Evolutionary conservation across 2,113 vertebrate species (phyloP).

Genomic region (Oreotragus oreotragus): DNA sequence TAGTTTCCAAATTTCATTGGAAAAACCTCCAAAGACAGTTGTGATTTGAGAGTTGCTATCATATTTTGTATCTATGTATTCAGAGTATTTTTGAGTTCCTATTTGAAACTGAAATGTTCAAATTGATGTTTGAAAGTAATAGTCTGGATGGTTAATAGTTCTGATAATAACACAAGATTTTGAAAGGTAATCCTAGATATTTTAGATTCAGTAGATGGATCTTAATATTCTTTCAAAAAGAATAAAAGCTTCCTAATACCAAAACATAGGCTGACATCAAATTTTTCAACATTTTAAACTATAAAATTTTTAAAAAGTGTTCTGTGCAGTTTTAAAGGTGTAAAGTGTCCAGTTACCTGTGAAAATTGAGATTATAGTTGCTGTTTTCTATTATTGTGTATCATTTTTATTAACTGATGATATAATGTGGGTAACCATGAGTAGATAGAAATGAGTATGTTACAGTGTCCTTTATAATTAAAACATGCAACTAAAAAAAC

Average conservation of each 20-base stretch:
- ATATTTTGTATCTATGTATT: background rate
- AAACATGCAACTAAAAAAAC: background rate
- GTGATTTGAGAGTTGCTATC: background rate
- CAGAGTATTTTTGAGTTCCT: background rate
- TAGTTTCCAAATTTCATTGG: background rate
- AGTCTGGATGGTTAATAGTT: background rate
- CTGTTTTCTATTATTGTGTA: background rate
- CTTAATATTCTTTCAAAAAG: background rate
- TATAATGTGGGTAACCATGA: background rate
- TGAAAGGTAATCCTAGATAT: background rate
- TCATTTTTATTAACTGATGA: background rate
- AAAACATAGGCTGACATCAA: background rate
- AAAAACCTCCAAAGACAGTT: background rate
- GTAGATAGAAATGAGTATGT: background rate
- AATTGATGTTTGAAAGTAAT: background rate
- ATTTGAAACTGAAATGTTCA: background rate
- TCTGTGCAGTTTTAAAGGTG: background rate
- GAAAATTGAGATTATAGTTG: background rate
- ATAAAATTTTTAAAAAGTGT: background rate
- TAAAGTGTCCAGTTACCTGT: background rate
- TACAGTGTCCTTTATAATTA: background rate
- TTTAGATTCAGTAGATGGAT: background rate
- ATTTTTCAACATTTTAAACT: background rate
- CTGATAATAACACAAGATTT: background rate
- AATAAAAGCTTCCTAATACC: background rate